Evolutionary conservation across 1,140 invertebrate species (phyloP), one percentile per base, ranked within the genome.

Genomic region (Dendrolimus punctatus): DNA sequence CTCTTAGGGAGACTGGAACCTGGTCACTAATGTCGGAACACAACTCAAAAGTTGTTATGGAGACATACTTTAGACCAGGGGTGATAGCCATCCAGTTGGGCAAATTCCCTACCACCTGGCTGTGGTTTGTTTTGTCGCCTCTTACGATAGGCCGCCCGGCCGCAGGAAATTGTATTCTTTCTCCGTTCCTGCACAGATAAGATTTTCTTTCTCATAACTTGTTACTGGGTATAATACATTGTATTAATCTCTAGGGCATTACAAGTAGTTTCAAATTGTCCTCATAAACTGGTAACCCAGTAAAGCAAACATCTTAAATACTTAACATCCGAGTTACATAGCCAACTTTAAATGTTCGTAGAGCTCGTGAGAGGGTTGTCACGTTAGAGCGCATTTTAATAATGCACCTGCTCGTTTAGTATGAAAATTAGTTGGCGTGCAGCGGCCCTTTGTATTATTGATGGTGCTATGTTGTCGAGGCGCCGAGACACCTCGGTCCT

Each of bases 331-430:
- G 49, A 61, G 60, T 64, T 55, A 59, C 48, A 38, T 52, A 66
- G 62, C 64, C 63, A 78, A 80, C 69, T 76, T 76, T 78, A 76
- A 75, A 75, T 65, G 63, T 37, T 55, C 51, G 46, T 39, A 55
- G 59, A 64, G 71, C 64, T 71, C 62, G 64, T 63, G 60, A 60
- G 64, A 73, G 70, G 66, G 68, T 57, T 76, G 80, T 78, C 79
- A 73, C 74, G 66, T 68, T 57, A 69, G 57, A 63, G 60, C 65
- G 72, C 66, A 71, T 80, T 85, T 84, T 85, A 85, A 82, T 85
- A 85, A 85, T 82, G 74, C 68, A 85, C 64, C 53, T 62, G 71
- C 62, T 84, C 79, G 79, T 85, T 80, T 75, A 73, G 71, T 82
- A 82, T 85, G 79, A 85, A 82, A 80, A 85, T 85, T 85, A 82